Evolutionary conservation across 2,113 vertebrate species (phyloP).

Genomic region (Pterocles gutturalis): DNA sequence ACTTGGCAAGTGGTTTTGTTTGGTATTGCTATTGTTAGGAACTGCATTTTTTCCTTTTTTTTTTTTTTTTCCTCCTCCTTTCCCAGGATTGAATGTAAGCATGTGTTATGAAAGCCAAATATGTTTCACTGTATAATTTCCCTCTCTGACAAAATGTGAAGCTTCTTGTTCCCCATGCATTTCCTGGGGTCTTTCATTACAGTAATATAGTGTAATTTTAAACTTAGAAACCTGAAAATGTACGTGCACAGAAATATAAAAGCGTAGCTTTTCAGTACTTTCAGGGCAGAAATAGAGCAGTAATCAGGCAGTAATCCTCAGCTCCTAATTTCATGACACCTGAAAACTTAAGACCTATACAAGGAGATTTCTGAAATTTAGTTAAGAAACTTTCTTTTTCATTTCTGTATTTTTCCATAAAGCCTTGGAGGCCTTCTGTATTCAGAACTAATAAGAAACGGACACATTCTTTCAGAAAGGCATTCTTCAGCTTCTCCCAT

Average conservation of each 20-base stretch:
- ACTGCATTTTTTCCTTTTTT: background rate
- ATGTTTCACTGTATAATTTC: background rate
- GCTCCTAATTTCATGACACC: background rate
- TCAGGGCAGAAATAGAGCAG: background rate
- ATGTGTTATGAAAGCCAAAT: background rate
- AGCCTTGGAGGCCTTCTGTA: background rate
- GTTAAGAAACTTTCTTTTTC: background rate
- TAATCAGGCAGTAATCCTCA: background rate
- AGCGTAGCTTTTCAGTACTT: background rate
- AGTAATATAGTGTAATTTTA: background rate
- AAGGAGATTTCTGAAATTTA: background rate
- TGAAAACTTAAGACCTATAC: background rate
- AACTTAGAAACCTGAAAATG: background rate
- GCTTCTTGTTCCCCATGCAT: background rate
- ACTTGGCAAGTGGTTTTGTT: background rate
- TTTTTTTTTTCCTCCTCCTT: background rate
- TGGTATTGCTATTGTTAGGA: background rate
- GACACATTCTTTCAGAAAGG: background rate
- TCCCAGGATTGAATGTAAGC: background rate
- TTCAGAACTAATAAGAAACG: background rate
- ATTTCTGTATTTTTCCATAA: background rate
- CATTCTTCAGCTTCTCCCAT: background rate
- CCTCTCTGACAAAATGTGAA: background rate
- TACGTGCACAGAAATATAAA: background rate
- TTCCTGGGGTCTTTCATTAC: background rate